A percentile compares a stretch with the other conserved stretches of the same genome.
Conservation (phyloP, 2,113 vertebrate species). For the Rhineura floridana region DNA sequence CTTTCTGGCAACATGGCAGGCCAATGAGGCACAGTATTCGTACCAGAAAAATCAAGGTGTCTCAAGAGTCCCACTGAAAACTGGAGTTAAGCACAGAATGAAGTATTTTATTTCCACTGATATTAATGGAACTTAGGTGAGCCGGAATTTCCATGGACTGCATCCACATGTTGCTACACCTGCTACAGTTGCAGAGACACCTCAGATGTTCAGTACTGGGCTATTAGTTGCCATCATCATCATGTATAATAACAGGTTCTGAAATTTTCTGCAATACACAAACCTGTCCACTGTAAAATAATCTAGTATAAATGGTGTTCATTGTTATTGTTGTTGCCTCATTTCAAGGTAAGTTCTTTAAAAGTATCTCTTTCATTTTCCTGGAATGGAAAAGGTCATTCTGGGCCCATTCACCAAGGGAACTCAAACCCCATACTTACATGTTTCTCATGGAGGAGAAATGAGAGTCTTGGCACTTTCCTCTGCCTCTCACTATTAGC, state of each 20-base stretch:
- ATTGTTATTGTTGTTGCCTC: slow-evolving; percentile 2
- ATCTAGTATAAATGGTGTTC: not conserved
- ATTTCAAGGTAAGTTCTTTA: not conserved
- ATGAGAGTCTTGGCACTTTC: not conserved
- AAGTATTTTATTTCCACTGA: not conserved
- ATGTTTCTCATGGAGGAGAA: not conserved
- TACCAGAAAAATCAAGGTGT: not conserved
- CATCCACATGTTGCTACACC: not conserved
- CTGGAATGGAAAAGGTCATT: slow-evolving; percentile 43
- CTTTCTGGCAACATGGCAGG: not conserved
- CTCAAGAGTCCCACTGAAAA: not conserved
- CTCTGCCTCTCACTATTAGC: not conserved
- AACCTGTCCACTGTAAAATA: not conserved
- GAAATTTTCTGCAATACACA: not conserved
- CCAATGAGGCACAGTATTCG: not conserved
- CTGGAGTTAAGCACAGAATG: not conserved
- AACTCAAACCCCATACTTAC: not conserved
- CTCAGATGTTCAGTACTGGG: not conserved
- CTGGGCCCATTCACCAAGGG: slow-evolving; percentile 19
- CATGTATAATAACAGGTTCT: not conserved
- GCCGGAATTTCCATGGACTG: not conserved
- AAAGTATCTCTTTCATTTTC: slow-evolving; percentile 28
- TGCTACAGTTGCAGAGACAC: not conserved
- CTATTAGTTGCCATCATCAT: not conserved
- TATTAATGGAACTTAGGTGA: not conserved